Base-by-base conservation (phyloP, 2,113 vertebrate genomes). In the Leuciscus idus region DNA sequence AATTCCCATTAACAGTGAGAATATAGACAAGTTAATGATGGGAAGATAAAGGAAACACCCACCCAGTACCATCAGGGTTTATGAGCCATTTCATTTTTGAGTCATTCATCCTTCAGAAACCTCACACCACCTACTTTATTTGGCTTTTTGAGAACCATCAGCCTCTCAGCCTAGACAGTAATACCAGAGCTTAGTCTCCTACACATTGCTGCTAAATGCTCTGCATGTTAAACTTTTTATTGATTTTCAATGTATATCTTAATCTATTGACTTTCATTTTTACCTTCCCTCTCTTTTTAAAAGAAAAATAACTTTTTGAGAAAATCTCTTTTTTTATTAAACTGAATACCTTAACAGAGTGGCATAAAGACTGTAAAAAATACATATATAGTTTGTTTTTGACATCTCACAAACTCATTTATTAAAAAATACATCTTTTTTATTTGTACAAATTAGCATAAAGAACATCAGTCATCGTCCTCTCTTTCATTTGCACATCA, bases 1-100 rank as follows among this genome's bases (percentile, higher is more conserved):
- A 9, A 78, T 85, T 78, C 28, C 36, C 64, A 55, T 55, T 87
- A 87, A 80, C 48, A 82, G 36, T 50, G 62, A 89, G 75, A 78
- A 57, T n/a, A 78, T n/a, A 78, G 72, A 79, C 36, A 73, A 72
- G 57, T 43, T 62, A 87, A 33, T 85, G 52, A 87, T 28, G 83
- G 50, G 21, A 84, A 46, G 23, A 9, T 72, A 87, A 30, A 78
- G 50, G 15, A 55, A 79, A 85, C 57, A 48, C 55, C 77, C 55
- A 85, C 80, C 46, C 80, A 61, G 17, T 50, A 77, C 64, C 73
- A 87, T 83, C 74, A 80, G 77, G 73, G 11, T 83, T 87, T 73
- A 87, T 52, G 64, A 61, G 85, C 86, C 73, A 87, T 89, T 89
- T 89, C 64, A 85, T 85, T 84, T 72, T 80, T 74, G 61, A 87